Evolutionary conservation across 2,888 invertebrate species (phyloP).

Genomic region (Mimas tiliae): DNA sequence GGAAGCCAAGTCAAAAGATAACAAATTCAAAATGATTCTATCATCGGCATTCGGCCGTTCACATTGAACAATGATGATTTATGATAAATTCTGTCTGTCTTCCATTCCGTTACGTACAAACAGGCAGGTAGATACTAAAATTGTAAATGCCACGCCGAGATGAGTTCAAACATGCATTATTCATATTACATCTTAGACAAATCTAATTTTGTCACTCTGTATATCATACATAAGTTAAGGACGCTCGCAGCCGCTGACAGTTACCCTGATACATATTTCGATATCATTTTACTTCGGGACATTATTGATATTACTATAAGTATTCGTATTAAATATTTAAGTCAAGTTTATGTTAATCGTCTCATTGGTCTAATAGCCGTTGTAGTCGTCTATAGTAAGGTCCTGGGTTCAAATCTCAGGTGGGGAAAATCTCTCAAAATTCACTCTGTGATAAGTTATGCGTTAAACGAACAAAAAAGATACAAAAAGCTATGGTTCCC

Average conservation of each 20-base stretch:
- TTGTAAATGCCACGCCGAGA: constrained; percentile 29
- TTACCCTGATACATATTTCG: neutral
- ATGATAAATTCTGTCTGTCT: constrained; percentile 20
- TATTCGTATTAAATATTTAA: too few species aligned
- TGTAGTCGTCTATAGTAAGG: too few species aligned
- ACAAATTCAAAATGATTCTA: neutral
- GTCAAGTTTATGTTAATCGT: too few species aligned
- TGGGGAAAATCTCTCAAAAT: too few species aligned
- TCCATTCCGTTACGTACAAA: constrained; percentile 15
- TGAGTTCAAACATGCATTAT: constrained; percentile 26
- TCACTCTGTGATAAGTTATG: too few species aligned
- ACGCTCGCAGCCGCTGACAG: neutral
- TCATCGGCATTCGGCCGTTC: neutral
- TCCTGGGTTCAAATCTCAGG: too few species aligned
- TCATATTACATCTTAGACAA: constrained; percentile 26
- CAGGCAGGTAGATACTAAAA: constrained; percentile 29
- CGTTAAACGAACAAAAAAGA: too few species aligned
- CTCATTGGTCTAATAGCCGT: too few species aligned
- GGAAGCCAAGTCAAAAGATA: neutral
- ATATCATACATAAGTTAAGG: constrained; percentile 24
- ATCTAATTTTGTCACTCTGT: constrained; percentile 25
- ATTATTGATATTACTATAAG: neutral
- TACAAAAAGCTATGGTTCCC: too few species aligned
- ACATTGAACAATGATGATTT: constrained; percentile 19
- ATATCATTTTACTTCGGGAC: neutral